Evolutionary conservation across 2,888 invertebrate genomes (phyloP), one percentile per base, ranked within the genome.

Genomic region (Leptinotarsa haldemani): DNA sequence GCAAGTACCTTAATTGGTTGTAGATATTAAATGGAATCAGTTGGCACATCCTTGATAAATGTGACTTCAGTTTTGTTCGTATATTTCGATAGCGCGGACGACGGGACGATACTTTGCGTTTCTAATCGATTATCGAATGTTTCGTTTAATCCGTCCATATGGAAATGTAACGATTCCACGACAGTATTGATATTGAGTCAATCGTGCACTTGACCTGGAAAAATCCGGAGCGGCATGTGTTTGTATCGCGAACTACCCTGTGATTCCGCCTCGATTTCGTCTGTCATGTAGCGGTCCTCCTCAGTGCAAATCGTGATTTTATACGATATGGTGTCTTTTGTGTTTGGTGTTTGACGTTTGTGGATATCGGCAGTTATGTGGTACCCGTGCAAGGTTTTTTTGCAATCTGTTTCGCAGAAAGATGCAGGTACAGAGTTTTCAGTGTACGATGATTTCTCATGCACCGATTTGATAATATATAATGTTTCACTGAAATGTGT

Each of bases 321-420:
- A 40, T 18, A 13, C 13, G 16, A 40, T 18, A 65, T 71, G 71
- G 22, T 4, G 7, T 50, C 12, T 69, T 53, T 53, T 65, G 61
- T 61, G 25, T 9, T n/a, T 16, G 0, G 40, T 40, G 16, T 40
- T 61, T 30, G 61, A n/a, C n/a, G 30, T 61, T 65, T 25, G 18
- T 72, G 20, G 73, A 73, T 69, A 40, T 4, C 56, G 22, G 53
- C 65, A 15, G 77, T 61, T 69, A 86, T 86, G 86, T 86, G 86
- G 86, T 85, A 84, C 74, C 85, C 86, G n/a, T 86, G 86, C 79
- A 86, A 84, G 74, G 80, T 85, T 56, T 84, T 86, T 74, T 79
- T 86, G 25, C 84, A 84, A 58, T 80, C 79, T 61, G 82, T 84
- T 5, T 71, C 78, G 4, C 78, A 79, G 50, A 79, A 80, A 63